Percentiles rank a stretch among this genome's conserved stretches.
phyloP scores from a whole-genome alignment of 1,140 invertebrate genomes.

The Drosophila melanogaster region Release_6_plus_ISO1_MT NC_004354.4:15248501-15249000 shows the following conservation, averaged over 20 bases:
- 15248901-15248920: too few species aligned
- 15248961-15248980: conserved; percentile 76
- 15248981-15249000: conserved; percentile 52
- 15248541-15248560: conserved; percentile 36
- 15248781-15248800: conserved; percentile 45
- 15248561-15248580: conserved; percentile 75
- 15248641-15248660: conserved; percentile 15
- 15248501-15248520: neutral
- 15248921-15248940: neutral
- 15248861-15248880: conserved; percentile 28
- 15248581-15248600: conserved; percentile 81
- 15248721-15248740: conserved; percentile 13
- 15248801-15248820: conserved; percentile 51
- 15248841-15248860: conserved; percentile 58
- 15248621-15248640: conserved; percentile 23
- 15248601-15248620: conserved; percentile 70
- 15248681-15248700: neutral
- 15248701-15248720: neutral
- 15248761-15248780: conserved; percentile 38
- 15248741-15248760: conserved; percentile 39
- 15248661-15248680: conserved; percentile 3
- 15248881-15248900: conserved; percentile 14
- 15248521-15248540: neutral
- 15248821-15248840: conserved; percentile 55
- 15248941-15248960: conserved; percentile 31